Base-by-base conservation (phyloP, 2,113 vertebrate species). In the Orthochromis indermauri region DNA sequence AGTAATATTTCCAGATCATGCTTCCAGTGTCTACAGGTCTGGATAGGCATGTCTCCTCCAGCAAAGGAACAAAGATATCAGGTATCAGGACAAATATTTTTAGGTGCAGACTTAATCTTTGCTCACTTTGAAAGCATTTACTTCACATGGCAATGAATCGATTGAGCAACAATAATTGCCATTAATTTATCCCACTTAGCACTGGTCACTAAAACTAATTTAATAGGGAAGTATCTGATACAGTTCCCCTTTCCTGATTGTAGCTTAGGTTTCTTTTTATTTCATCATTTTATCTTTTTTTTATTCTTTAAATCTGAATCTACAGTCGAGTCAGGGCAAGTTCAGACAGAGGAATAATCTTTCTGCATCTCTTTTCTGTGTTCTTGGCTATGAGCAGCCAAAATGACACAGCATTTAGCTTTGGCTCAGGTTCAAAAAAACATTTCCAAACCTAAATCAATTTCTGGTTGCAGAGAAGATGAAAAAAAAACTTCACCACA, bases 321-420 rank as follows among this genome's bases (percentile, higher is more conserved):
- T 85, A 45, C 31, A 78, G 73, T 89, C 55, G 40, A 82, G 49
- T 91, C 83, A 35, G 53, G 16, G 12, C 45, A 26, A 13, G 54
- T 83, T 51, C 89, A 85, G 68, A 88, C 82, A 10, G 57, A 94
- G 90, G 80, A 71, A 94, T 91, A 40, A 89, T 90, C 55, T 81
- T 80, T 68, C 31, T 59, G 55, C 33, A 26, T 85, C 13, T 76
- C 87, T 37, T 88, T 35, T 61, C 19, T 79, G 57, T 61, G 55
- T 81, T 90, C 83, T 78, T 87, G 89, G 86, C 86, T 35, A 16
- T 40, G 86, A 91, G 92, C 88, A 53, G 81, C 61, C 88, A 47
- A 71, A 90, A 85, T 95, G 96, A 95, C 92, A 91, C 92, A 93
- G 95, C 95, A 93, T 95, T 96, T 94, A 83, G 80, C 49, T 80